Base-by-base conservation (phyloP, 1,140 invertebrate genomes). In the Brachionus asplanchnoidis region DNA sequence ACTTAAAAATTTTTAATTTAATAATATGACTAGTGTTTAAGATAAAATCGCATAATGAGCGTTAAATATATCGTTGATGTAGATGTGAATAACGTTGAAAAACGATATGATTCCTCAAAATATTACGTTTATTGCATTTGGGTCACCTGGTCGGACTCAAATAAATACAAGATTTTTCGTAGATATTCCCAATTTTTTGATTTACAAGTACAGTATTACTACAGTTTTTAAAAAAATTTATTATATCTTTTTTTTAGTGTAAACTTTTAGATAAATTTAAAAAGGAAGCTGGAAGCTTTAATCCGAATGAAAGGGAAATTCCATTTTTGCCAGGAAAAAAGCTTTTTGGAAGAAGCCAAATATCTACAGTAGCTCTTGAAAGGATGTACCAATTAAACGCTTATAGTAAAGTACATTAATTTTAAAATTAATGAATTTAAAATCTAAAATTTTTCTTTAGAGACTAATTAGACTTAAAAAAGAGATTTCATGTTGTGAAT, bases 251-350 rank as follows among this genome's bases (percentile, higher is more conserved):
- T 36, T 75, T 78, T 56, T 4, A 78, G 75, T 80, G 77, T 80
- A 80, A 36, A 28, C 14, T 80, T 17, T 26, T 80, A 6, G 77
- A 80, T 46, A 32, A 17, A 80, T 80, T 80, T 80, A 60, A 77
- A 77, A 23, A 50, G 14, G 73, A 77, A 77, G 17, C 73, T 9
- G 73, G 73, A 20, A 26, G 9, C 14, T 50, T 14, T 20, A 28
- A 77, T 50, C 73, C 73, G 1, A 46, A 50, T 11, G 73, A 77
- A 14, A 46, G 77, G 17, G 32, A 36, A 65, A 60, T 80, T 40
- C 77, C 77, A 7, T 80, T 80, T 65, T 40, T 80, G 20, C 77
- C 77, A 20, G 77, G 77, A n/a, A 80, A 80, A 80, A 80, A 50
- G 20, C 28, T 80, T 20, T 60, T 80, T 20, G 53, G 77, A 40